phyloP scores from a whole-genome alignment of 2,888 invertebrate genomes.

The Mimas tiliae region DNA sequence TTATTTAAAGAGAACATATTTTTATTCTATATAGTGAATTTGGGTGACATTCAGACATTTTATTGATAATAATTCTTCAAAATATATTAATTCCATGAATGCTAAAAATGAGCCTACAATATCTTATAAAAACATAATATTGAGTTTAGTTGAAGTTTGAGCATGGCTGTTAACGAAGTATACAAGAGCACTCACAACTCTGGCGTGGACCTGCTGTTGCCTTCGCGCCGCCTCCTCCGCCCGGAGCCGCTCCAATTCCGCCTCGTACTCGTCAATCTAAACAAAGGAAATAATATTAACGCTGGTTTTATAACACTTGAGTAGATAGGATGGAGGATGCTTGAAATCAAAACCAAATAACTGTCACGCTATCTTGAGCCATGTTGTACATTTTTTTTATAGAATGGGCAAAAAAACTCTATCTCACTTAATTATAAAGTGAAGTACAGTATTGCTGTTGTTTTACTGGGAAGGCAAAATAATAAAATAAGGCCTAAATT shows the following conservation, averaged over 20 bases:
- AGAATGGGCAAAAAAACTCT: no score
- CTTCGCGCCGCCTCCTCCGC: slow-evolving; percentile 60
- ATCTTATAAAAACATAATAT: neutral
- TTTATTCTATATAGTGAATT: no score
- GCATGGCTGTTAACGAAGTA: neutral
- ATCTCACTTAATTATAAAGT: no score
- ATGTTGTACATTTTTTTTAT: no score
- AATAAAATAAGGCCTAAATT: no score
- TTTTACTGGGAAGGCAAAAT: no score
- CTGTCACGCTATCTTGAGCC: no score
- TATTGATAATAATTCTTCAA: no score
- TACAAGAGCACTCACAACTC: slow-evolving; percentile 56
- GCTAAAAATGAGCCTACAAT: neutral
- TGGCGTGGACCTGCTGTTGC: slow-evolving; percentile 59
- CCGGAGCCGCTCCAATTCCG: slow-evolving; percentile 58
- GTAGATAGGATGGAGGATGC: no score
- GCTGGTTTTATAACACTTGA: neutral
- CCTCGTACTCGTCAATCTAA: slow-evolving; percentile 30
- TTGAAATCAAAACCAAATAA: no score
- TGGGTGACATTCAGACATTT: no score
- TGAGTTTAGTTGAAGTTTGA: neutral
- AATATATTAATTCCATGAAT: neutral
- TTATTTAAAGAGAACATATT: neutral
- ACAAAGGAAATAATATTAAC: slow-evolving; percentile 3
- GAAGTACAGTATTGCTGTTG: no score